Evolutionary conservation across 2,888 invertebrate species (phyloP), one percentile per base, ranked within the genome.

Genomic region (Scaeva pyrastri): DNA sequence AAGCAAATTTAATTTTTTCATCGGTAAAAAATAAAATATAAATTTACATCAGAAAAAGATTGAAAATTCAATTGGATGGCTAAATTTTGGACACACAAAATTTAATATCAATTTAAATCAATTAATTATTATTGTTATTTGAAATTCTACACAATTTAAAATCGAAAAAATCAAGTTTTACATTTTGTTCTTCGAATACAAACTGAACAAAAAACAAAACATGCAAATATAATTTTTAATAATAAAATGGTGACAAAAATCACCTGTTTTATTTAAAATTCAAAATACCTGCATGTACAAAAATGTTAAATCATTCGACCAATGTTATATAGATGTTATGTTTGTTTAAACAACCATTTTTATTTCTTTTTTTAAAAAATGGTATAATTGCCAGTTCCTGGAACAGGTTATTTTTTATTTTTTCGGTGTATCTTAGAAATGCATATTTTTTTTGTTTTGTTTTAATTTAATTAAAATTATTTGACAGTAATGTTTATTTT

Each of bases 231-330:
- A 31, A 31, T 3, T 31, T 58, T 21, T 0, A 5, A 0, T 2
- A 4, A 3, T 10, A 39, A 60, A 60, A 66, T 66, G 48, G 45
- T 48, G 64, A 48, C 31, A 64, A 64, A 64, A 45, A 48, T 66
- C 19, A 66, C 45, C 66, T 66, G 66, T 2, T 16, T 31, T 12
- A 12, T 4, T 52, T 26, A 7, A 12, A 16, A 56, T 56, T 56
- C 1, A 31, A 31, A 31, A 16, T 66, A 52, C 6, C 6, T 66
- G 23, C 14, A 0, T 31, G 19, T 19, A 26, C 48, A 4, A 48
- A 16, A 19, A 31, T 19, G 14, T 3, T 66, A 48, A 36, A 66
- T 66, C 7, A 66, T 66, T 45, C 4, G n/a, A 16, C 31, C 31
- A 48, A 26, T 45, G 8, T n/a, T n/a, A n/a, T n/a, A n/a, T n/a